These are phyloP conservation scores for Channa argus DNA, from an alignment of 2,113 vertebrate genomes.

Conservation along the genomic window DNA sequence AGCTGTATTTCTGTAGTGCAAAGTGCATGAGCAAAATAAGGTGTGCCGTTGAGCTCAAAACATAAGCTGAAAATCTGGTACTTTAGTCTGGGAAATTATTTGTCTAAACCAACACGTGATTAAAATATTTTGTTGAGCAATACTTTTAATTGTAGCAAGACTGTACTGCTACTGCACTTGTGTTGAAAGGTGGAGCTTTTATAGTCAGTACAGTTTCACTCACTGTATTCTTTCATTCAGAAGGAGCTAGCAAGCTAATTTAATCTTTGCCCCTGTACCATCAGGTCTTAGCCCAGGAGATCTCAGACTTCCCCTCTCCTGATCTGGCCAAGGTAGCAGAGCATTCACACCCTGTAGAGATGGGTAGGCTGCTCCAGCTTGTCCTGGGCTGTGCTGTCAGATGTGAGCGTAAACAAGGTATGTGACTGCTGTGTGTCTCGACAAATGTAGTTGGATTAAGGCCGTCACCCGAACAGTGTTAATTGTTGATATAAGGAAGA, in stretches of 20 bases:
- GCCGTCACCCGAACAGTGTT: not conserved
- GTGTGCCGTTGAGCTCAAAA: slow-evolving; percentile 1
- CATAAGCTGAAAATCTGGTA: not conserved
- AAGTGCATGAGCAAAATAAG: not conserved
- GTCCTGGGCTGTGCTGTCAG: slow-evolving; percentile 96
- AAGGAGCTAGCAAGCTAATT: not conserved
- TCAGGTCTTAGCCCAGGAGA: slow-evolving; percentile 91
- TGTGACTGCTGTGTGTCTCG: not conserved
- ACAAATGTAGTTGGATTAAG: not conserved
- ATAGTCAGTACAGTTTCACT: not conserved
- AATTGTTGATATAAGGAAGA: slow-evolving; percentile 12
- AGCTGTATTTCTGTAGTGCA: not conserved
- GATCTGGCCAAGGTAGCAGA: slow-evolving; percentile 91
- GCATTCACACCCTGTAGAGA: slow-evolving; percentile 85
- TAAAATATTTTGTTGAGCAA: not conserved
- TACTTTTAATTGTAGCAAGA: not conserved
- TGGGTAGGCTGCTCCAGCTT: slow-evolving; percentile 95
- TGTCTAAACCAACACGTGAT: not conserved
- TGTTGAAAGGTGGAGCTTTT: not conserved
- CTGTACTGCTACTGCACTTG: not conserved
- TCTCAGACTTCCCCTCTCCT: slow-evolving; percentile 91
- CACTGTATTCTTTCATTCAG: not conserved
- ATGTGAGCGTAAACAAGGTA: slow-evolving; percentile 97
- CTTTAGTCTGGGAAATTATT: not conserved
- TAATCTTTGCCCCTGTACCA: not conserved